A percentile compares a stretch with the other conserved stretches of the same genome.
phyloP scores from a whole-genome alignment of 1,140 invertebrate genomes.

The Bombus picipes region DNA sequence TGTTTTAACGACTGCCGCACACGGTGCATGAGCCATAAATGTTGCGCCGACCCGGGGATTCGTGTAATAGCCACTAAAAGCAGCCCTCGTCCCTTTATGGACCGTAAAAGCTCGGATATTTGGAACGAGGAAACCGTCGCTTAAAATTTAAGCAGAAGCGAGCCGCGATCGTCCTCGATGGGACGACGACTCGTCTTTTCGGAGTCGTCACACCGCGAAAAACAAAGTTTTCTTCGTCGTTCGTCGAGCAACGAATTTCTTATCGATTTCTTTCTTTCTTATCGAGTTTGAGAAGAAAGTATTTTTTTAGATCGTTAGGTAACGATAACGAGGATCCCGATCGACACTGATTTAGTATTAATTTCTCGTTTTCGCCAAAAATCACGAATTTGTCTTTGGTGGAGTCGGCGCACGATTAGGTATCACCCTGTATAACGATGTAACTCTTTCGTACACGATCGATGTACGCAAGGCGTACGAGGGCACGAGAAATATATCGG shows the following conservation, averaged over 20 bases:
- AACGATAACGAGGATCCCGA: too few relatives aligned
- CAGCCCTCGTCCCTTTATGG: conserved; percentile 68
- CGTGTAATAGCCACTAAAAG: conserved; percentile 72
- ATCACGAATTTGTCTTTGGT: background rate
- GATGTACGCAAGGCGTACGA: conserved; percentile 57
- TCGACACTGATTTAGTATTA: accelerated
- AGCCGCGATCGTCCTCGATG: conserved; percentile 4
- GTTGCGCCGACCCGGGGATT: conserved; percentile 60
- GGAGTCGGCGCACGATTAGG: background rate
- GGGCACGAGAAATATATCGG: conserved; percentile 69
- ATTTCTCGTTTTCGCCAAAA: too few relatives aligned
- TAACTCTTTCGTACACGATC: conserved; percentile 25
- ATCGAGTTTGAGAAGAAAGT: too few relatives aligned
- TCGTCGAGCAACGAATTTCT: background rate
- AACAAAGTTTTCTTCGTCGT: background rate
- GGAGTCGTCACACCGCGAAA: background rate
- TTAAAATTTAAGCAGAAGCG: conserved; percentile 56
- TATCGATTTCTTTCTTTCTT: accelerated
- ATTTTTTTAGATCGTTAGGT: too few relatives aligned
- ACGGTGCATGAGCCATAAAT: conserved; percentile 67
- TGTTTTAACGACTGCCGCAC: conserved; percentile 67
- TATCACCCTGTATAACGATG: background rate
- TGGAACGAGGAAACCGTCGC: conserved; percentile 57
- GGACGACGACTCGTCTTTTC: background rate
- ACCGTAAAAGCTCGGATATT: conserved; percentile 67